Percentiles rank a stretch among this genome's conserved stretches.
Evolutionary conservation across 2,888 invertebrate genomes (phyloP).

Genomic region (Habrosyne pyritoides): DNA sequence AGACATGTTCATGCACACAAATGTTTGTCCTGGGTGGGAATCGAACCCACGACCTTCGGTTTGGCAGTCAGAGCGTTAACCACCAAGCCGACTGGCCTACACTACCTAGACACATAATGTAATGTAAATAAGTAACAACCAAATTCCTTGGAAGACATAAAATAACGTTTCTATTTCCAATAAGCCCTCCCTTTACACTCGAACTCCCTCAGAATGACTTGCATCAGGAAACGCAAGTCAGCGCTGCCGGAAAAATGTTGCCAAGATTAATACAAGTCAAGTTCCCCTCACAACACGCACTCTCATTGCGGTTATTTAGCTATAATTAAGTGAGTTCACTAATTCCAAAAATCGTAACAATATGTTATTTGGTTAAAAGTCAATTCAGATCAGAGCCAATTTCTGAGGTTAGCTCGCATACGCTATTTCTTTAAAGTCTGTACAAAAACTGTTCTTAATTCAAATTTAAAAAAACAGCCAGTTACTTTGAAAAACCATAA

Average conservation of each 20-base stretch:
- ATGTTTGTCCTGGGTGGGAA: too few relatives aligned
- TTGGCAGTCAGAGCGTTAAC: too few relatives aligned
- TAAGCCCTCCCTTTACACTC: conserved; percentile 10
- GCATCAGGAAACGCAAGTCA: conserved; percentile 63
- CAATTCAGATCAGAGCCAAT: too few relatives aligned
- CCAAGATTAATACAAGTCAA: conserved; percentile 72
- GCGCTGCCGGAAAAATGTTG: conserved; percentile 53
- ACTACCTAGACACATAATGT: too few relatives aligned
- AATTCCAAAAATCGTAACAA: not conserved
- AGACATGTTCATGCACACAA: too few relatives aligned
- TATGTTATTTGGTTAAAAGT: not conserved
- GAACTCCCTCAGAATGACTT: conserved; percentile 53
- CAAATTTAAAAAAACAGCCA: too few relatives aligned
- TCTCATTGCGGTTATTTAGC: conserved; percentile 39
- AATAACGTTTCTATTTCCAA: not conserved
- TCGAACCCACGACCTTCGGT: too few relatives aligned
- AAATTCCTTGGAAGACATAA: not conserved
- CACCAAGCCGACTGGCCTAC: too few relatives aligned
- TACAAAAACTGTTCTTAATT: too few relatives aligned
- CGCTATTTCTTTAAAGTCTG: too few relatives aligned
- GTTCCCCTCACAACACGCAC: conserved; percentile 45
- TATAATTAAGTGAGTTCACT: conserved; percentile 42
- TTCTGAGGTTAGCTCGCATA: too few relatives aligned
- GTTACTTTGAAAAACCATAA: too few relatives aligned
- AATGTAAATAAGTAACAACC: not conserved